These are phyloP conservation scores for Monomorium pharaonis DNA, from an alignment of 1,140 invertebrate species.

Conservation along the genomic window DNA sequence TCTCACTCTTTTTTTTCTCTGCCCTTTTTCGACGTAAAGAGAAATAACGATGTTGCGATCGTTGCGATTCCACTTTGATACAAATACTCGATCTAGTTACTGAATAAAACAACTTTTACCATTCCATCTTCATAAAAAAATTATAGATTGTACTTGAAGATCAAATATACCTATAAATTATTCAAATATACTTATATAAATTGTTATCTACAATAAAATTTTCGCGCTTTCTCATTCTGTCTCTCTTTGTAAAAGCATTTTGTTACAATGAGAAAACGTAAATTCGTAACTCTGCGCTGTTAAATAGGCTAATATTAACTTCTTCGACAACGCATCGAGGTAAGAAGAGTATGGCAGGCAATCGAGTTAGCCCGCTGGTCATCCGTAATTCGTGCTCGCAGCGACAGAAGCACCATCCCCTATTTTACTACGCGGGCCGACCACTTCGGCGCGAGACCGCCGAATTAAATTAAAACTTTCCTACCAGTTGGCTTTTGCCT, in stretches of 20 bases:
- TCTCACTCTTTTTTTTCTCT: neutral
- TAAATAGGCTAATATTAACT: slow-evolving; percentile 57
- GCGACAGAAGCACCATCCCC: slow-evolving; percentile 51
- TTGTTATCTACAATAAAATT: neutral
- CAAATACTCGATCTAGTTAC: neutral
- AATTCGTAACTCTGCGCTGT: slow-evolving; percentile 41
- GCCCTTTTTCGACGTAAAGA: neutral
- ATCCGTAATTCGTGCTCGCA: slow-evolving; percentile 54
- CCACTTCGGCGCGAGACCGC: slow-evolving; percentile 54
- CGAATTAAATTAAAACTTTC: slow-evolving; percentile 73
- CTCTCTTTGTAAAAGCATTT: neutral
- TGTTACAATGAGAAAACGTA: slow-evolving; percentile 1
- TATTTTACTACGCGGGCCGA: slow-evolving; percentile 42
- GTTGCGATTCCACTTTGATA: neutral
- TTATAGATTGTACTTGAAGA: neutral
- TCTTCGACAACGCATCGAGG: slow-evolving; percentile 59
- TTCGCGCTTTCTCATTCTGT: neutral
- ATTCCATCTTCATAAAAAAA: neutral
- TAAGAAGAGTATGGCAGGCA: slow-evolving; percentile 65
- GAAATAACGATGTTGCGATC: neutral
- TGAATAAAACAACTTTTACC: neutral
- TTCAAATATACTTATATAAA: too few relatives aligned
- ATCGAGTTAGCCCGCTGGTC: slow-evolving; percentile 69
- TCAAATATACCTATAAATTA: neutral
- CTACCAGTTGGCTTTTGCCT: slow-evolving; percentile 42